Percentiles rank a stretch among this genome's conserved stretches.
phyloP scores from a whole-genome alignment of 2,888 invertebrate genomes.

The Lasioglossum calceatum region DNA sequence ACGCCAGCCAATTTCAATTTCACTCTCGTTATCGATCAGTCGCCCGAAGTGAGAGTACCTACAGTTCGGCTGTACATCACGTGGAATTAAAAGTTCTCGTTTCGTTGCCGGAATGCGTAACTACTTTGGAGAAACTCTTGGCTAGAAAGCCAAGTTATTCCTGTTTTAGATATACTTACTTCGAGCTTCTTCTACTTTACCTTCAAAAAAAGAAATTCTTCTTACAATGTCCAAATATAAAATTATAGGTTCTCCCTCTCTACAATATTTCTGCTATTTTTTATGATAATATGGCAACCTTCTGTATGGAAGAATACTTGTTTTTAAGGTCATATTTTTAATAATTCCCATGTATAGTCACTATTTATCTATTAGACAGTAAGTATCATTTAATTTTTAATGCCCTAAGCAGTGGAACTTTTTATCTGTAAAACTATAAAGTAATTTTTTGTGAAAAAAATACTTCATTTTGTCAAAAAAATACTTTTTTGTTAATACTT shows the following conservation, averaged over 20 bases:
- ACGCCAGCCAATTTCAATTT: conserved; percentile 66
- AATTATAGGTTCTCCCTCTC: no score
- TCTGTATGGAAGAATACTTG: no score
- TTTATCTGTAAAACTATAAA: no score
- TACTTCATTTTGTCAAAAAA: no score
- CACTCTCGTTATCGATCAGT: conserved; percentile 70
- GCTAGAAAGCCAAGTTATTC: not conserved
- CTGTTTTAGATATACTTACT: conserved; percentile 9
- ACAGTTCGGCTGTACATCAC: conserved; percentile 53
- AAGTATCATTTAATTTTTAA: no score
- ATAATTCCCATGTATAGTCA: no score
- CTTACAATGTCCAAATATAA: not conserved
- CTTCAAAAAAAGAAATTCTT: no score
- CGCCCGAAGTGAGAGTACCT: conserved; percentile 57
- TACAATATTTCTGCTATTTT: not conserved
- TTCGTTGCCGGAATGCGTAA: conserved; percentile 57
- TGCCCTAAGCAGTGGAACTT: no score
- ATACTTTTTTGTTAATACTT: no score
- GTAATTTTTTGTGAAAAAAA: no score
- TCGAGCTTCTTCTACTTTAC: not conserved
- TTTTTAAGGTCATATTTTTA: no score
- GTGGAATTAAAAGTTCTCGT: conserved; percentile 68
- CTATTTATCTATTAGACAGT: no score
- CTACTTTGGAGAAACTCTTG: conserved; percentile 31
- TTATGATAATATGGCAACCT: not conserved